A percentile compares a stretch with the other conserved stretches of the same genome.
These are phyloP conservation scores for Nomada flava DNA, from an alignment of 2,888 invertebrate genomes.

Conservation along the genomic window DNA sequence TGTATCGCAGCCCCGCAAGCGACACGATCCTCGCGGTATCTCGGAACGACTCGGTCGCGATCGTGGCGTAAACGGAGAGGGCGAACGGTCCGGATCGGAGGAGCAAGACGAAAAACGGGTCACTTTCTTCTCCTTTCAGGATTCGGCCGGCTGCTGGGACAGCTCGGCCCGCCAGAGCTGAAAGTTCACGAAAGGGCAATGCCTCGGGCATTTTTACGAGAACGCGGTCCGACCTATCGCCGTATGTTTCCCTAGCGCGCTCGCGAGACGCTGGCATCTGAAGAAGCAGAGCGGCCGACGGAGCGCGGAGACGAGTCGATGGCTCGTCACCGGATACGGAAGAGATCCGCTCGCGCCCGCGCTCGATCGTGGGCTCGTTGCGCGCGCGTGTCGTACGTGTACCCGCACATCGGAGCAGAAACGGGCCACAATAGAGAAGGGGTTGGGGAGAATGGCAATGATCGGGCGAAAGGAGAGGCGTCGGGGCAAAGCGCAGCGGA, in stretches of 20 bases:
- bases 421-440: background rate
- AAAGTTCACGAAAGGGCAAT: constrained; percentile 80
- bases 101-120: constrained; percentile 80
- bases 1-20: constrained; percentile 50
- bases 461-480: constrained; percentile 29
- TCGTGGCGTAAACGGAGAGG: constrained; percentile 55
- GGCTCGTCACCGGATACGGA: too few relatives aligned
- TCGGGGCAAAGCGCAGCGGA: constrained; percentile 12
- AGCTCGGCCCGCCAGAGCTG: constrained; percentile 79
- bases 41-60: constrained; percentile 69
- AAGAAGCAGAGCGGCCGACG: too few relatives aligned
- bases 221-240: constrained; percentile 3
- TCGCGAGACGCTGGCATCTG: too few relatives aligned
- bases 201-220: constrained; percentile 80
- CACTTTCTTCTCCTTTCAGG: constrained; percentile 77
- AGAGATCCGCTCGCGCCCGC: background rate
- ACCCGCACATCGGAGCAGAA: background rate
- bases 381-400: background rate
- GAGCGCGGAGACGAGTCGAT: too few relatives aligned
- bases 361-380: background rate
- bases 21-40: constrained; percentile 64
- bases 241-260: too few relatives aligned
- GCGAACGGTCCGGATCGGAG: constrained; percentile 50
- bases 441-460: constrained; percentile 33
- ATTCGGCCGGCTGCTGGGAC: constrained; percentile 76